Evolutionary conservation across 2,113 vertebrate genomes (phyloP).

Genomic region (Caranx melampygus): DNA sequence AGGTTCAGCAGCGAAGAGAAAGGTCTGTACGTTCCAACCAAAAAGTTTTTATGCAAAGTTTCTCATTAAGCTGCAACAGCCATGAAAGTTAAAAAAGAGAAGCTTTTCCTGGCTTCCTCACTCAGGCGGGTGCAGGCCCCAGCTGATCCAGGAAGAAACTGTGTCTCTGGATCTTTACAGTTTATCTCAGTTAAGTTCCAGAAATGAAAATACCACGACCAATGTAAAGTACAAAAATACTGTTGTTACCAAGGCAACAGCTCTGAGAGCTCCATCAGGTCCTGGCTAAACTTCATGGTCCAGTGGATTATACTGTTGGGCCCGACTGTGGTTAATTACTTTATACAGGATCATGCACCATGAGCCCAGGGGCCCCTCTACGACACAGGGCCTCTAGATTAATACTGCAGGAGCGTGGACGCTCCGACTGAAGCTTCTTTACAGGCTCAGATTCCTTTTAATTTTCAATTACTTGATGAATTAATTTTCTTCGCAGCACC

Average conservation of each 20-base stretch:
- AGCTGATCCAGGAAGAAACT: neutral
- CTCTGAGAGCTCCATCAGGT: neutral
- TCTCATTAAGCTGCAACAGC: neutral
- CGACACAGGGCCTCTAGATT: neutral
- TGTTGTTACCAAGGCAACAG: neutral
- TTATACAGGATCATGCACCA: neutral
- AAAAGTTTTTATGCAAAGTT: neutral
- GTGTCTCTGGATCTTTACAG: neutral
- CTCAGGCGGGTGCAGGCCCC: neutral
- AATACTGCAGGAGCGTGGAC: neutral
- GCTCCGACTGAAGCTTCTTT: too few species aligned
- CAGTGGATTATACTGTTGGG: neutral
- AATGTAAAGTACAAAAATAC: neutral
- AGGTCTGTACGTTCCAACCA: constrained; percentile 12
- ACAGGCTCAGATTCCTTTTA: too few species aligned
- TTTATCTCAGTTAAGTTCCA: neutral
- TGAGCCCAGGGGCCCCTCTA: neutral
- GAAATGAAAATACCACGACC: neutral
- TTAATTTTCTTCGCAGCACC: too few species aligned
- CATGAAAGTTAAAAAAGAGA: neutral
- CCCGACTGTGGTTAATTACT: neutral
- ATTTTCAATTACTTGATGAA: too few species aligned
- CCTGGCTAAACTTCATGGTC: neutral
- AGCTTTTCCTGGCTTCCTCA: too few species aligned
- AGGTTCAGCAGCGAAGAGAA: constrained; percentile 14